phyloP scores from a whole-genome alignment of 2,797 vertebrate species.

The Euthynnus affinis region DNA sequence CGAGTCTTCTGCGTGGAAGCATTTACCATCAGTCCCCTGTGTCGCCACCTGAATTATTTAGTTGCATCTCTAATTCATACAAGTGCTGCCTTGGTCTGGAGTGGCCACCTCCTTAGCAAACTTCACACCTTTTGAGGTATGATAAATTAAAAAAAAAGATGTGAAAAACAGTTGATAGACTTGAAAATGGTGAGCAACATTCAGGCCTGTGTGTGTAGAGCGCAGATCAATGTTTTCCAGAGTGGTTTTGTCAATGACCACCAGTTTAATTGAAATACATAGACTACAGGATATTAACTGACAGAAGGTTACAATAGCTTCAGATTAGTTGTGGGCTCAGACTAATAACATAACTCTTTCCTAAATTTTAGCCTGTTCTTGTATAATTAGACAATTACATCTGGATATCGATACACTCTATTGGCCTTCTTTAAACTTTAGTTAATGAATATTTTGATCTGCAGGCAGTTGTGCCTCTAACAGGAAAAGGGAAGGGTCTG shows the following conservation, averaged over 20 bases:
- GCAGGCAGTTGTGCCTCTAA: constrained; percentile 27
- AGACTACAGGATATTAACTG: neutral
- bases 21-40: constrained; percentile 82
- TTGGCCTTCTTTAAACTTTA: constrained; percentile 21
- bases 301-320: neutral
- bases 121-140: constrained; percentile 72
- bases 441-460: constrained; percentile 54
- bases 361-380: neutral
- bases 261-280: neutral
- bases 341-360: neutral
- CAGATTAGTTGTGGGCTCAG: neutral
- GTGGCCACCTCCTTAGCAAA: constrained; percentile 49
- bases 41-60: constrained; percentile 86
- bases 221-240: neutral
- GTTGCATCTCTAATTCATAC: constrained; percentile 85
- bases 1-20: constrained; percentile 82
- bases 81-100: constrained; percentile 62
- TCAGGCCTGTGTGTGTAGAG: neutral
- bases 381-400: neutral
- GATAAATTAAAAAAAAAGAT: constrained; percentile 5
- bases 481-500: constrained; percentile 67
- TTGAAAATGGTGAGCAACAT: neutral
- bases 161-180: constrained; percentile 20
- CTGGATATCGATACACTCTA: neutral
- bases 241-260: constrained; percentile 11